These are phyloP conservation scores for Andrena bicolor DNA, from an alignment of 2,888 invertebrate species.

Conservation along the genomic window DNA sequence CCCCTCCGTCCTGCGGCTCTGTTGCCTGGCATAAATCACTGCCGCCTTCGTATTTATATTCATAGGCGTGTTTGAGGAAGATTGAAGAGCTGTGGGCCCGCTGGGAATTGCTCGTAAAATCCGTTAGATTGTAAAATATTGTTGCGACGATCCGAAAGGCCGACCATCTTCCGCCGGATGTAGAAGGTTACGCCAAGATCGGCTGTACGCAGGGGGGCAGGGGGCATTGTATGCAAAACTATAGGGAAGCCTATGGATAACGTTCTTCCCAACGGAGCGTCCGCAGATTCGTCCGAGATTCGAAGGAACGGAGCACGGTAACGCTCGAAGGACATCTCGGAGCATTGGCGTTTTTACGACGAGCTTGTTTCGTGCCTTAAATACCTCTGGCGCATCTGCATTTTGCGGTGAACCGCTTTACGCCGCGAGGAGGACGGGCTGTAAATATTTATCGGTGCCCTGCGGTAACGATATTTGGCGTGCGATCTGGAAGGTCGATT, in stretches of 20 bases:
- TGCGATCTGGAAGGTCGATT: slow-evolving; percentile 63
- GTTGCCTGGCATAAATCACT: slow-evolving; percentile 80
- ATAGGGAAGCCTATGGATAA: neutral
- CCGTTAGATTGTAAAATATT: slow-evolving; percentile 82
- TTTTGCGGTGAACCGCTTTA: slow-evolving; percentile 56
- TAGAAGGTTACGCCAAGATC: slow-evolving; percentile 55
- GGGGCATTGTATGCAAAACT: neutral
- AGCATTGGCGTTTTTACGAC: slow-evolving; percentile 30
- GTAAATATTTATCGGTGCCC: slow-evolving; percentile 64
- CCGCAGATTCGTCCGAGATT: no score
- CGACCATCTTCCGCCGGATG: slow-evolving; percentile 64
- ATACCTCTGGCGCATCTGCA: slow-evolving; percentile 40
- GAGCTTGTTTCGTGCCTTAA: slow-evolving; percentile 46
- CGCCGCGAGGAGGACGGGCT: slow-evolving; percentile 25
- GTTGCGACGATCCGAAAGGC: slow-evolving; percentile 75
- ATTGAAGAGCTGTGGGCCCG: slow-evolving; percentile 80
- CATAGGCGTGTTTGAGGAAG: slow-evolving; percentile 81
- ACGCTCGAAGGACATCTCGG: slow-evolving; percentile 14
- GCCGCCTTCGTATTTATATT: slow-evolving; percentile 82
- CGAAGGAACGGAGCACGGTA: neutral
- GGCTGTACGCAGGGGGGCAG: neutral
- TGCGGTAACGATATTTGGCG: slow-evolving; percentile 62
- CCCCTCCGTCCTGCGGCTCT: slow-evolving; percentile 54
- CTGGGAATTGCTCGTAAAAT: slow-evolving; percentile 81
- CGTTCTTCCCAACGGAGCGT: no score